Percentiles rank a stretch among this genome's conserved stretches.
phyloP scores from a whole-genome alignment of 1,140 invertebrate genomes.

The Coptotermes formosanus region DNA sequence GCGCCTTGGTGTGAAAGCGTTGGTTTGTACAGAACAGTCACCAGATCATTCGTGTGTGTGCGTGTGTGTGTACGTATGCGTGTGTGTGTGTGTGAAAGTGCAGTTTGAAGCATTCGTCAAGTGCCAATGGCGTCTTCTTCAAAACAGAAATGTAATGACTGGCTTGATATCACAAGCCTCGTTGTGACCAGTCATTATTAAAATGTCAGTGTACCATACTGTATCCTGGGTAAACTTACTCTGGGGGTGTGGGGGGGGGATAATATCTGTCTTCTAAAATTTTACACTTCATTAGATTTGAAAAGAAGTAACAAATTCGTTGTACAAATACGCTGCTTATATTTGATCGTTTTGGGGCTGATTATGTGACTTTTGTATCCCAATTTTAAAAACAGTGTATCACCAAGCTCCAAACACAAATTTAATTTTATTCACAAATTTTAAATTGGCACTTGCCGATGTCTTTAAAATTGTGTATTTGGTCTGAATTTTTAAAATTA shows the following conservation, averaged over 20 bases:
- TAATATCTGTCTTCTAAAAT: background rate
- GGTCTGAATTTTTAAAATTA: slow-evolving; percentile 5
- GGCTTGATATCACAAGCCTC: background rate
- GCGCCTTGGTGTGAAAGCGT: background rate
- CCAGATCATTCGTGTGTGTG: background rate
- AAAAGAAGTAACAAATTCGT: background rate
- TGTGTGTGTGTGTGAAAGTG: background rate
- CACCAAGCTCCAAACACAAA: background rate
- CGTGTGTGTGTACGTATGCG: background rate
- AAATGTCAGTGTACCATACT: background rate
- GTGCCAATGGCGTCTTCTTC: background rate
- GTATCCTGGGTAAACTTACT: background rate
- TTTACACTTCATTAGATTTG: background rate
- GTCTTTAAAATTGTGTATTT: background rate
- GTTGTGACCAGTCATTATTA: background rate
- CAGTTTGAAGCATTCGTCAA: background rate
- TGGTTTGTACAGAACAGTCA: background rate
- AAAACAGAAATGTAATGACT: background rate
- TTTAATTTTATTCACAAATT: background rate
- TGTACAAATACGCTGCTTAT: background rate
- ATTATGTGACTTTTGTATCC: background rate
- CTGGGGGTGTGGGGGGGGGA: background rate
- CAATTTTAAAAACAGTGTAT: background rate
- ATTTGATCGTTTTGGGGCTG: background rate
- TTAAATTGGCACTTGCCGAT: background rate